Base-by-base conservation (phyloP, 2,888 invertebrate genomes). In the Spodoptera littoralis region DNA sequence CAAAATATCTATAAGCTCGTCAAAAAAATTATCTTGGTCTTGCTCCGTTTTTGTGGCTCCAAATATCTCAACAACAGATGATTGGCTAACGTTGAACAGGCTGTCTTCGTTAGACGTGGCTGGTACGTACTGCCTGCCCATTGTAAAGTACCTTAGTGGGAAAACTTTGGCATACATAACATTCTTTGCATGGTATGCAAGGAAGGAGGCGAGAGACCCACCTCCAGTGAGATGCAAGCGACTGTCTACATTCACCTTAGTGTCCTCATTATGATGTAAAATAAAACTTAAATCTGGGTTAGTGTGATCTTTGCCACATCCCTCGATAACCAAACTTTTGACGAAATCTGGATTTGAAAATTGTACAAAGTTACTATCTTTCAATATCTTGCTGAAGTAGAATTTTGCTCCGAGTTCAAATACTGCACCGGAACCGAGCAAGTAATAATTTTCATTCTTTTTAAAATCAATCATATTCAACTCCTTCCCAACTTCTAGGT, bases 341-440 rank as follows among this genome's bases (percentile, higher is more conserved):
- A 96, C 95, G 90, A 98, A 98, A 90, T 98, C 98, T 0, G 97
- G 95, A 87, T 97, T 97, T 0, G 96, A 96, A 79, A 97, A 96
- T 81, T 96, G 96, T 0, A 95, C 85, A 83, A 96, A 97, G n/a
- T 95, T 90, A 11, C 90, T 87, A 0, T 95, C 88, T 24, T 92
- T 88, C 12, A 95, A 80, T 11, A 89, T 76, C 4, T 90, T 84
- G 57, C 87, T 92, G 62, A 96, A 94, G 80, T 95, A 95, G 86
- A 95, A 95, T 76, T 96, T 90, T 12, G 95, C 86, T 22, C 95
- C 95, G 11, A 96, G 89, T 89, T 98, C 98, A 84, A 97, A 97
- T 13, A 96, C 77, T 0, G 97, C 97, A 0, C 97, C 97, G 65
- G 97, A 96, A 22, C 96, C 95, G 84, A 94, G 95, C 4, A 96